Base-by-base conservation (phyloP, 2,113 vertebrate genomes). In the Odontesthes bonariensis region DNA sequence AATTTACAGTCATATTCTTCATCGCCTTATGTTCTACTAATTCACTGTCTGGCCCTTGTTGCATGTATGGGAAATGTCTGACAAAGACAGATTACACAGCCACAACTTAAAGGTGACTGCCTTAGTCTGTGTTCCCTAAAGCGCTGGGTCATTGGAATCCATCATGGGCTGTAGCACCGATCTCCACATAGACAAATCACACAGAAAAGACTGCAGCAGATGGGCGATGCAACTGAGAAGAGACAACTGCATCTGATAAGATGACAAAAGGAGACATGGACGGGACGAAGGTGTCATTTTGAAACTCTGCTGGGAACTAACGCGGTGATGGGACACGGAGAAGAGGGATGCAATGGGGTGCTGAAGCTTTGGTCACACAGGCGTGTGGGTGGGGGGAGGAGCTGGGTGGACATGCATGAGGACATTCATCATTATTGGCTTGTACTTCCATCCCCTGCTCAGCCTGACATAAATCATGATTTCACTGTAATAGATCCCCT, bases 381-480 rank as follows among this genome's bases (percentile, higher is more conserved):
- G 63, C 56, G 40, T 57, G 49, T 32, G 33, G 38, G 69, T 65
- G 73, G 75, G 53, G 81, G 59, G 47, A 42, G 66, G 69, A 74
- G 73, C 51, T 62, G 77, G 81, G 40, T 63, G 73, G 56, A 57
- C 44, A 32, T 52, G 75, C 77, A 83, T 55, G 76, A 73, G 67
- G 58, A 59, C 93, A 97, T 98, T 96, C 96, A 97, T 97, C 96
- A 98, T 97, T 97, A 97, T 97, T 95, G 96, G 96, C 94, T 94
- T 92, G 92, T 90, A 94, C 95, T 95, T 96, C 94, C 93, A 95
- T 95, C 93, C 92, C 86, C 92, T 95, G 95, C 93, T 93, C 92
- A 46, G 82, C 87, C 90, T 94, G 95, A 95, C 95, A 98, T 98
- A 98, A 97, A 98, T 99, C 97, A 98, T 97, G 95, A 96, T 97